phyloP scores from a whole-genome alignment of 2,113 vertebrate species.

The Tychaedon coryphoeus region DNA sequence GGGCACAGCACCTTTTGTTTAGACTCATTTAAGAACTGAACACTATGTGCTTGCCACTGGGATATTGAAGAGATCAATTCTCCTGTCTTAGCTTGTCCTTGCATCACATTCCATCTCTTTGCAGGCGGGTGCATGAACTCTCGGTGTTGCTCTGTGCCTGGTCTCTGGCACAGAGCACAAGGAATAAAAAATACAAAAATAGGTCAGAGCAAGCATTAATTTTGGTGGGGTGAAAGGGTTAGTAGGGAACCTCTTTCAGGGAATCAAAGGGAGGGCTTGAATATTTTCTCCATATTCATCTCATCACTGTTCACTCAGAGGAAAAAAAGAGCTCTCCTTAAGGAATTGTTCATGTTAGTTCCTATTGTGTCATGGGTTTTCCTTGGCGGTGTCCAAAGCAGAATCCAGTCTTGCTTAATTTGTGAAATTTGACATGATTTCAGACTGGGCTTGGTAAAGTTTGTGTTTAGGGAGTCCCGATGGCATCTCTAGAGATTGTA shows the following conservation, averaged over 20 bases:
- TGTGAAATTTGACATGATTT: conserved; percentile 41
- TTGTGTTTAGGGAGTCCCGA: conserved; percentile 33
- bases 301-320: background rate
- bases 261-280: background rate
- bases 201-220: background rate
- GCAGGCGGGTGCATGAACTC: background rate
- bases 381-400: background rate
- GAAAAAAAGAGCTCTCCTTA: background rate
- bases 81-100: background rate
- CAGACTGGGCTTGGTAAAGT: conserved; percentile 6
- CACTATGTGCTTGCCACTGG: background rate
- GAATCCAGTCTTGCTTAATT: conserved; percentile 35
- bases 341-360: background rate
- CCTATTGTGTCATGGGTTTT: background rate
- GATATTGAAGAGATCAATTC: conserved; percentile 30
- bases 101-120: background rate
- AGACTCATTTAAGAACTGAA: background rate
- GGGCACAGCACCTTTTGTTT: background rate
- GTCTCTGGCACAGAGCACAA: background rate
- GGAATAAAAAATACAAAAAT: background rate
- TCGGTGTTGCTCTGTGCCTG: background rate
- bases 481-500: conserved; percentile 17
- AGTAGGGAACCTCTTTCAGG: background rate
- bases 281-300: background rate
- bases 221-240: background rate